phyloP scores from a whole-genome alignment of 2,113 vertebrate species.

The Dipodomys spectabilis region DNA sequence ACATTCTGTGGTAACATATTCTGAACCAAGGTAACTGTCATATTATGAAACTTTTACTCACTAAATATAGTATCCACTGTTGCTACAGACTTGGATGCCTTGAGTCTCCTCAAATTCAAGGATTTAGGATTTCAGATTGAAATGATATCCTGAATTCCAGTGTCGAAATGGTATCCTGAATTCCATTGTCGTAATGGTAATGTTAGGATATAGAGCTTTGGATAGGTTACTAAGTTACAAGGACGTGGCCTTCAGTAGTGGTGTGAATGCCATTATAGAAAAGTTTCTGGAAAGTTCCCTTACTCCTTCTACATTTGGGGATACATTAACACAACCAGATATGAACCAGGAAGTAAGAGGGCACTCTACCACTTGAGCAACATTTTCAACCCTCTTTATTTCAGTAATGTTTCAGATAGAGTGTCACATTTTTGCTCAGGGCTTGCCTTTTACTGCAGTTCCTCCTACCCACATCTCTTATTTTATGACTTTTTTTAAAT shows the following conservation, averaged over 20 bases:
- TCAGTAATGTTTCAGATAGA: too few relatives aligned
- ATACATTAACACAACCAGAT: background rate
- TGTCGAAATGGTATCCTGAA: too few relatives aligned
- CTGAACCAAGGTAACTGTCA: background rate
- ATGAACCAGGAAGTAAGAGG: background rate
- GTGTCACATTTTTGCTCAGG: too few relatives aligned
- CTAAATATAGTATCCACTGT: background rate
- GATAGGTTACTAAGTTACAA: background rate
- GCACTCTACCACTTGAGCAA: too few relatives aligned
- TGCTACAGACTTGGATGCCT: background rate
- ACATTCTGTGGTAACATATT: background rate
- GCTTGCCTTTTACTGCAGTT: too few relatives aligned
- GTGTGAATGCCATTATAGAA: background rate
- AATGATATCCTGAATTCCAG: background rate
- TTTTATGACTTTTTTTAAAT: background rate
- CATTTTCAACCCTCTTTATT: too few relatives aligned
- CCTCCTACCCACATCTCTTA: background rate
- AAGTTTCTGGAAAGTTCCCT: background rate
- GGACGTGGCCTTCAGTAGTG: background rate
- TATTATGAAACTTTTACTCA: background rate
- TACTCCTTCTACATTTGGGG: background rate
- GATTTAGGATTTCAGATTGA: too few relatives aligned
- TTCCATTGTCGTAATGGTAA: background rate
- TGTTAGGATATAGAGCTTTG: background rate
- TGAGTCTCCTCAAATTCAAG: too few relatives aligned